A percentile compares a stretch with the other conserved stretches of the same genome.
Evolutionary conservation across 2,888 invertebrate genomes (phyloP).

Genomic region (Ceramica pisi): DNA sequence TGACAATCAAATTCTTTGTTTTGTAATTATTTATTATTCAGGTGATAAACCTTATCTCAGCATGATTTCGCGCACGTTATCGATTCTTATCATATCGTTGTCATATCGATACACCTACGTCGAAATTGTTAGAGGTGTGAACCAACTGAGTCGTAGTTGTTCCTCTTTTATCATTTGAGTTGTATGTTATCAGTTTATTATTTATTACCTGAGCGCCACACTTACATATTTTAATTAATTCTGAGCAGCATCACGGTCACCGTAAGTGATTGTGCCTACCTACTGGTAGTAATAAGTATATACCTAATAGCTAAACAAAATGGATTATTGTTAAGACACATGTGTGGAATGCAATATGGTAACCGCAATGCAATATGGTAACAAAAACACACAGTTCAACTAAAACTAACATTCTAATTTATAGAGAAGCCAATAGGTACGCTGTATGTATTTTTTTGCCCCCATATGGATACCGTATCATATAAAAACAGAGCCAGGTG

Average conservation of each 20-base stretch:
- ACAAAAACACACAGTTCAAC: not conserved
- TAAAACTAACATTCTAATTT: constrained; percentile 21
- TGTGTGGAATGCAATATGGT: constrained; percentile 9
- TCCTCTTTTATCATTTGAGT: constrained; percentile 41
- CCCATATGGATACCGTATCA: constrained; percentile 66
- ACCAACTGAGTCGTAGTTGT: constrained; percentile 20
- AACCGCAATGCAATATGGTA: no score
- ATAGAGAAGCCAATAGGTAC: constrained; percentile 32
- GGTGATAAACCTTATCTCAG: constrained; percentile 47
- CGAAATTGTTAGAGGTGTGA: constrained; percentile 38
- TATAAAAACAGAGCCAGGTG: constrained; percentile 85
- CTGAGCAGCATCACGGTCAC: constrained; percentile 35
- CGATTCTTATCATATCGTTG: constrained; percentile 55
- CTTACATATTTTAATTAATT: constrained; percentile 39
- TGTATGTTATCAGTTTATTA: constrained; percentile 48
- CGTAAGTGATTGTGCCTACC: constrained; percentile 12
- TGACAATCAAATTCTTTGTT: constrained; percentile 52
- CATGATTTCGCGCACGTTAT: constrained; percentile 48
- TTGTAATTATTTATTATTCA: constrained; percentile 51
- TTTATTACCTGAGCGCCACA: constrained; percentile 33
- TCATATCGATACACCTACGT: constrained; percentile 48
- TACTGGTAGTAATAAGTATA: constrained; percentile 16
- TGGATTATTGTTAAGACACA: constrained; percentile 35
- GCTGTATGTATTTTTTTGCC: constrained; percentile 31
- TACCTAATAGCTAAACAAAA: constrained; percentile 22